Conservation (phyloP, 1,140 invertebrate species). For the Tetramorium simillimum region DNA sequence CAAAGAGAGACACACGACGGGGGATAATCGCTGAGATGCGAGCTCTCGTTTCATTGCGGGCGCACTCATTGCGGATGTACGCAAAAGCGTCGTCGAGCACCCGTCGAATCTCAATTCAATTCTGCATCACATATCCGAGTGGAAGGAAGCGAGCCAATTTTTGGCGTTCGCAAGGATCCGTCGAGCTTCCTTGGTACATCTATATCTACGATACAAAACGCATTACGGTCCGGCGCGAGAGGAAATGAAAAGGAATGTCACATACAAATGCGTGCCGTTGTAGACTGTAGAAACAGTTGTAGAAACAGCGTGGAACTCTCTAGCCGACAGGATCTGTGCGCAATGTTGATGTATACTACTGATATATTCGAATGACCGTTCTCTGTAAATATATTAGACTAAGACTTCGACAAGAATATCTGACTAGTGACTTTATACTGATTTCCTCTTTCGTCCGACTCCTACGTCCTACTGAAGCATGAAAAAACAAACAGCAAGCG, state of each 20-base stretch:
- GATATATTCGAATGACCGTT: conserved; percentile 76
- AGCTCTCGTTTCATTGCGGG: conserved; percentile 19
- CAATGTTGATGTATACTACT: conserved; percentile 76
- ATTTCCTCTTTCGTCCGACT: background rate
- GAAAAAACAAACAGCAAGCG: background rate
- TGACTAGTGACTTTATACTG: conserved; percentile 47
- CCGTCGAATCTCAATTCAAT: conserved; percentile 72
- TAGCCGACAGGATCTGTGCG: conserved; percentile 60
- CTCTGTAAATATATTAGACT: conserved; percentile 80
- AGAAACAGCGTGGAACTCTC: conserved; percentile 28
- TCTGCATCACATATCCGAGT: conserved; percentile 68
- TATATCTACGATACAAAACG: conserved; percentile 63
- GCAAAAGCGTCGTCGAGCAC: conserved; percentile 50
- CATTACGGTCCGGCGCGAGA: conserved; percentile 40
- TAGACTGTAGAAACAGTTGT: conserved; percentile 1
- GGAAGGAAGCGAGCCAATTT: conserved; percentile 56
- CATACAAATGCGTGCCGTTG: background rate
- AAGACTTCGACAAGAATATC: conserved; percentile 73
- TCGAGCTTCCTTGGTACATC: conserved; percentile 69
- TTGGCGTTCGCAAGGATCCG: conserved; percentile 55
- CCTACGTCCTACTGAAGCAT: background rate
- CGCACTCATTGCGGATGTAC: conserved; percentile 47
- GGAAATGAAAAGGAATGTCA: background rate
- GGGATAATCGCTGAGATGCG: background rate
- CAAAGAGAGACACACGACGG: conserved; percentile 8